These are phyloP conservation scores for Drosophila pectinifera DNA, from an alignment of 1,140 invertebrate genomes.

Conservation along the genomic window DNA sequence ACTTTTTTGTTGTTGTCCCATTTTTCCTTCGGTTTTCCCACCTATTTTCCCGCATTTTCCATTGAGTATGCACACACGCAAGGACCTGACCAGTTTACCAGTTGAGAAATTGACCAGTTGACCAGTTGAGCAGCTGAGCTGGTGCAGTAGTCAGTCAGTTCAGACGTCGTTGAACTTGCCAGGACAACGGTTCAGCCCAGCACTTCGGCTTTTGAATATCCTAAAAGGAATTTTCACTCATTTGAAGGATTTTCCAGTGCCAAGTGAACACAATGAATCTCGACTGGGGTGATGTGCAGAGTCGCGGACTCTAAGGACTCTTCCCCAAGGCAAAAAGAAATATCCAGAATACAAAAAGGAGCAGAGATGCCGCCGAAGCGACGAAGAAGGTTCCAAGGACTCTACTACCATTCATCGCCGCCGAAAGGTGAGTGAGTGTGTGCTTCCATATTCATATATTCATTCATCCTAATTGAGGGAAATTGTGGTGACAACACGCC, in stretches of 20 bases:
- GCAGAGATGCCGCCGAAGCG: conserved; percentile 78
- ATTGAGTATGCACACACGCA: conserved; percentile 59
- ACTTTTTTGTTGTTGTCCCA: conserved; percentile 3
- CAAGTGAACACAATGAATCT: conserved; percentile 35
- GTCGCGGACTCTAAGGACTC: conserved; percentile 58
- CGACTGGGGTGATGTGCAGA: conserved; percentile 63
- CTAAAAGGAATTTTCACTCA: conserved; percentile 6
- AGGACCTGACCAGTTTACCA: conserved; percentile 25
- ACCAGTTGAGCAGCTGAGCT: conserved; percentile 17
- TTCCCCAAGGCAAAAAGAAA: neutral
- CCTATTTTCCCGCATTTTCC: conserved; percentile 21
- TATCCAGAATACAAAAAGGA: neutral
- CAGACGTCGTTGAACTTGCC: conserved; percentile 75
- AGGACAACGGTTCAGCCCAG: conserved; percentile 41
- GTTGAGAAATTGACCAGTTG: conserved; percentile 8
- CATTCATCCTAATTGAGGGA: conserved; percentile 67
- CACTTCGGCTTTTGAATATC: neutral
- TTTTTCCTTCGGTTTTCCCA: conserved; percentile 1
- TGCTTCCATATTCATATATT: conserved; percentile 25
- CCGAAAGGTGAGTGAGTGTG: conserved; percentile 85
- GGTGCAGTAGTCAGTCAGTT: conserved; percentile 36
- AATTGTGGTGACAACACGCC: conserved; percentile 66
- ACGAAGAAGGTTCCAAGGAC: conserved; percentile 84
- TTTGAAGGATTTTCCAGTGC: conserved; percentile 28
- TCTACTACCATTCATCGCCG: conserved; percentile 87